Evolutionary conservation across 2,113 vertebrate species (phyloP).

Genomic region (Thamnophis sirtalis): DNA sequence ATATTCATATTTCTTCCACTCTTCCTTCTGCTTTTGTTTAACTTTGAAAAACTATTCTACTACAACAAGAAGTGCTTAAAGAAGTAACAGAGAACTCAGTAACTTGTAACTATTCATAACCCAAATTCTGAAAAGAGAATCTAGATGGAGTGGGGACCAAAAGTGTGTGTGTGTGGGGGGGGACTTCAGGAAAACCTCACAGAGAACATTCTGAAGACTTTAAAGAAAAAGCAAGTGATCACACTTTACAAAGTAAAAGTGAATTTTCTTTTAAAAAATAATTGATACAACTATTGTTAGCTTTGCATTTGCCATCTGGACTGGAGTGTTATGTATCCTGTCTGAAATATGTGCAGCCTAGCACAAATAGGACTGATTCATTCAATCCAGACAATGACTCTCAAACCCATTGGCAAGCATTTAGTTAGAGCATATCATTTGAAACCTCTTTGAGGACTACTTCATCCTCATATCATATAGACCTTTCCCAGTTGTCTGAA

Average conservation of each 20-base stretch:
- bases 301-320: background rate
- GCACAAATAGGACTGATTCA: background rate
- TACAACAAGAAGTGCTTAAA: slow-evolving; percentile 58
- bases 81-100: slow-evolving; percentile 62
- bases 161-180: background rate
- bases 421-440: background rate
- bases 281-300: background rate
- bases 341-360: background rate
- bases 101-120: slow-evolving; percentile 58
- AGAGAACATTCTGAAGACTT: slow-evolving; percentile 42
- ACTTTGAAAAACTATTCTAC: slow-evolving; percentile 60
- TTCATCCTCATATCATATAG: background rate
- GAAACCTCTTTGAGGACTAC: background rate
- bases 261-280: slow-evolving; percentile 17
- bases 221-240: slow-evolving; percentile 37
- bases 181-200: slow-evolving; percentile 28
- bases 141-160: background rate
- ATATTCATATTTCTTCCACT: slow-evolving; percentile 18
- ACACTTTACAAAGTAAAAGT: slow-evolving; percentile 1
- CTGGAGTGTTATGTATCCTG: background rate
- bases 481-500: background rate
- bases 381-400: background rate
- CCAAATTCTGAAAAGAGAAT: slow-evolving; percentile 52
- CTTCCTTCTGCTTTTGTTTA: slow-evolving; percentile 49
- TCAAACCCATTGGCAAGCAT: background rate